These are phyloP conservation scores for Volucella bombylans DNA, from an alignment of 2,888 invertebrate genomes.

Conservation along the genomic window DNA sequence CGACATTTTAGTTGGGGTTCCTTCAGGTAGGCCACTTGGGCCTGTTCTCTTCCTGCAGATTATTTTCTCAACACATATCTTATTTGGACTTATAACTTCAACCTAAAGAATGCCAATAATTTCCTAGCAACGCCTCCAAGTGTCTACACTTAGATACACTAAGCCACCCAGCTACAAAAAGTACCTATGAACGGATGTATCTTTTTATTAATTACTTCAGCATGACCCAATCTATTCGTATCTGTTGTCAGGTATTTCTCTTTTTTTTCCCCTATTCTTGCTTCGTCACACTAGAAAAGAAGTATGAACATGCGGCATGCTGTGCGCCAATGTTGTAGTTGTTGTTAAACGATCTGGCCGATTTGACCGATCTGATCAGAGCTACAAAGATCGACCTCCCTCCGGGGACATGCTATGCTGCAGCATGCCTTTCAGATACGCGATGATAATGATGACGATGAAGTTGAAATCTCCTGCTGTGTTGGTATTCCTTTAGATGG, in stretches of 20 bases:
- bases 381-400: constrained; percentile 35
- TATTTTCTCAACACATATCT: too few species aligned
- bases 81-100: constrained; percentile 2
- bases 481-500: constrained; percentile 50
- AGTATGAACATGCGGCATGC: constrained; percentile 59
- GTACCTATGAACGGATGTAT: constrained; percentile 50
- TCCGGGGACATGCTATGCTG: constrained; percentile 18
- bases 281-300: constrained; percentile 22
- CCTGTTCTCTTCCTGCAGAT: constrained; percentile 7
- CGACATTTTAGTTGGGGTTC: constrained; percentile 20
- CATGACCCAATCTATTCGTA: constrained; percentile 42
- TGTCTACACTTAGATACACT: neutral
- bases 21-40: neutral
- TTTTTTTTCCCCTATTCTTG: neutral
- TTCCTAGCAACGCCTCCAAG: neutral
- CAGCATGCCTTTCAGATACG: constrained; percentile 47
- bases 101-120: neutral
- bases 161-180: constrained; percentile 55
- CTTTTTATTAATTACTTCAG: constrained; percentile 67
- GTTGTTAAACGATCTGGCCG: constrained; percentile 56
- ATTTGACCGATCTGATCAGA: constrained; percentile 54
- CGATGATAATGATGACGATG: constrained; percentile 70
- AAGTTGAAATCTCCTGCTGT: constrained; percentile 69
- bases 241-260: neutral
- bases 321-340: constrained; percentile 66